Base-by-base conservation (phyloP, 2,797 vertebrate genomes). In the Bradypodion ventrale region DNA sequence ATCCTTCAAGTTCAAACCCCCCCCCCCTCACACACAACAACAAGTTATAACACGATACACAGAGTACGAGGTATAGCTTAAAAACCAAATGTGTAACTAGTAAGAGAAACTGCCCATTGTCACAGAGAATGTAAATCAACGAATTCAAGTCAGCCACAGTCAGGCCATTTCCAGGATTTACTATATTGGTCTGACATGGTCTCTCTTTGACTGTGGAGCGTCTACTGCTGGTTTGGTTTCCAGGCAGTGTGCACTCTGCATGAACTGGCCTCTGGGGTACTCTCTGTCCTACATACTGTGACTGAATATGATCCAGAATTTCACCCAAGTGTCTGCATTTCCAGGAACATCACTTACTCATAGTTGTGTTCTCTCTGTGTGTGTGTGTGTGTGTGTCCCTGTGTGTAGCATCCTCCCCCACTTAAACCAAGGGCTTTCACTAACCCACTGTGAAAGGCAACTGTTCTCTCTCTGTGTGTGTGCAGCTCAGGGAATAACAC, bases 201-300 rank as follows among this genome's bases (percentile, higher is more conserved):
- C 78, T 88, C 85, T 75, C 85, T 75, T 92, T 83, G 87, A 5
- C 73, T 84, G 12, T 15, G 73, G 79, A 56, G 23, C 83, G 49
- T 85, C 88, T 85, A 12, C 90, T 88, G 78, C 87, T 90, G 76
- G n/a, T 27, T 89, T 90, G 85, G 56, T 87, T 92, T 90, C 85
- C 90, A 87, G 88, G 88, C 87, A 93, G 86, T 88, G 82, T 87
- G 85, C 0, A 0, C 82, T 93, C 73, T 12, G 81, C 86, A 65
- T 73, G 87, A 87, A 83, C 83, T 78, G 75, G 91, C 90, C 91
- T 90, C 90, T 84, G 83, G 90, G 92, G 82, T 91, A 87, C 78
- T 74, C 87, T 83, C 80, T 93, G 93, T 86, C 93, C 92, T 92
- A 93, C 87, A 93, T 92, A 81, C 84, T 88, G 87, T 88, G 91